Evolutionary conservation across 1,140 invertebrate genomes (phyloP).

Genomic region (Drosophila watanabei): DNA sequence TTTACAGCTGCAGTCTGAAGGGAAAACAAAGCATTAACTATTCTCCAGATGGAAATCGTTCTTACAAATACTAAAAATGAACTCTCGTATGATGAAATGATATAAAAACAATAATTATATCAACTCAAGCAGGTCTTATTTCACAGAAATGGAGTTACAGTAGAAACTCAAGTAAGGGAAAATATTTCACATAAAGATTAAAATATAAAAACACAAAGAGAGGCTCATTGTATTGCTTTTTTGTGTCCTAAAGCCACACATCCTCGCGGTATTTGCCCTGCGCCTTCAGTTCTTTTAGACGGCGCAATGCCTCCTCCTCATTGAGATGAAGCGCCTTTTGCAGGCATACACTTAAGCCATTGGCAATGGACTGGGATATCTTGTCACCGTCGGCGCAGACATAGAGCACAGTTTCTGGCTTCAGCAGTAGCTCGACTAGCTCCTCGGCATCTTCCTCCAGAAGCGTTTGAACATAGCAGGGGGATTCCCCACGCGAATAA

Average conservation of each 20-base stretch:
- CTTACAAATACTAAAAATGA: neutral
- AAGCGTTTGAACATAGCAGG: conserved; percentile 89
- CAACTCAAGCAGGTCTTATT: neutral
- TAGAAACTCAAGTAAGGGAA: neutral
- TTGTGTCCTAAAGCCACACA: conserved; percentile 86
- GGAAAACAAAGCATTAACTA: neutral
- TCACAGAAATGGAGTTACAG: neutral
- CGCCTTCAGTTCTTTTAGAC: conserved; percentile 85
- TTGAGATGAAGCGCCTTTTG: conserved; percentile 83
- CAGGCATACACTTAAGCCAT: conserved; percentile 87
- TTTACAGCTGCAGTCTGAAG: conserved; percentile 7
- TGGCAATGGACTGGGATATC: conserved; percentile 90
- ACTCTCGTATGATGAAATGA: neutral
- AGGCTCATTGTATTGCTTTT: neutral
- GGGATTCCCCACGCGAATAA: conserved; percentile 87
- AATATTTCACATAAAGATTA: neutral
- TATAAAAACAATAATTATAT: neutral
- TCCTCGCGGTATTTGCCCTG: conserved; percentile 87
- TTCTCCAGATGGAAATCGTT: neutral
- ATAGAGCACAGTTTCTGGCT: conserved; percentile 88
- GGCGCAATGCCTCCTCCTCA: conserved; percentile 80
- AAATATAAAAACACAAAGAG: neutral
- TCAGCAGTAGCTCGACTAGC: conserved; percentile 87
- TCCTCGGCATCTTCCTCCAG: conserved; percentile 87
- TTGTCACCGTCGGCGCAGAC: conserved; percentile 92